Conservation (phyloP, 2,888 invertebrate species). For the Drosophila picticornis region DNA sequence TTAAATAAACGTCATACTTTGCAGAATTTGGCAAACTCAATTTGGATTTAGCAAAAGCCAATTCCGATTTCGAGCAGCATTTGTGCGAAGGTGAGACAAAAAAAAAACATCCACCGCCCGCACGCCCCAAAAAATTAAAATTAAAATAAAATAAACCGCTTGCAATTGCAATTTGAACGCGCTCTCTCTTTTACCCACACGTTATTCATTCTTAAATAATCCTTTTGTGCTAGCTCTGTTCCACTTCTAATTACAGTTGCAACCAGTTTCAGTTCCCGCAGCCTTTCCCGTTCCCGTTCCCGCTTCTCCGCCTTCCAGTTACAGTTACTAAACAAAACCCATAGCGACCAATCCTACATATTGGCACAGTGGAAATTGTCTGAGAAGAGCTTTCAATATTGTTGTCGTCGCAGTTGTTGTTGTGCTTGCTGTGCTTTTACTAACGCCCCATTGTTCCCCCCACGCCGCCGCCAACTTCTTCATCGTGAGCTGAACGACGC, state of each 20-base stretch:
- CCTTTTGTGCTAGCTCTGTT: constrained; percentile 42
- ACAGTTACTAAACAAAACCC: constrained; percentile 55
- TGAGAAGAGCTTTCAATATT: constrained; percentile 26
- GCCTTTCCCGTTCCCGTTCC: not conserved
- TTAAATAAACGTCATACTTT: constrained; percentile 43
- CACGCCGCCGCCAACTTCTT: constrained; percentile 15
- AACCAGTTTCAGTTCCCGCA: constrained; percentile 28
- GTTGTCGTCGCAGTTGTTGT: constrained; percentile 12
- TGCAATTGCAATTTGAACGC: constrained; percentile 19
- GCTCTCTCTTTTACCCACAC: not conserved
- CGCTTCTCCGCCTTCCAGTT: constrained; percentile 19
- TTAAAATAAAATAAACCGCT: constrained; percentile 17
- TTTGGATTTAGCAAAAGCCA: constrained; percentile 77
- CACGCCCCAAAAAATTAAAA: constrained; percentile 17
- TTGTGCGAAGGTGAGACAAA: constrained; percentile 80
- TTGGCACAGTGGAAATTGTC: constrained; percentile 21
- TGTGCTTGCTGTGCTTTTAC: constrained; percentile 51
- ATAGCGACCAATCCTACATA: constrained; percentile 33
- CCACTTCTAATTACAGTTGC: constrained; percentile 60
- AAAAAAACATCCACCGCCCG: constrained; percentile 1
- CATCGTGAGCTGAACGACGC: constrained; percentile 3
- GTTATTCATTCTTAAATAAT: constrained; percentile 23
- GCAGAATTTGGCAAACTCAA: constrained; percentile 79
- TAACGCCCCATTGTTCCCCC: constrained; percentile 44
- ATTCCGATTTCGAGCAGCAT: constrained; percentile 81